phyloP scores from a whole-genome alignment of 2,797 vertebrate genomes.

The Enteromius treurensis region DNA sequence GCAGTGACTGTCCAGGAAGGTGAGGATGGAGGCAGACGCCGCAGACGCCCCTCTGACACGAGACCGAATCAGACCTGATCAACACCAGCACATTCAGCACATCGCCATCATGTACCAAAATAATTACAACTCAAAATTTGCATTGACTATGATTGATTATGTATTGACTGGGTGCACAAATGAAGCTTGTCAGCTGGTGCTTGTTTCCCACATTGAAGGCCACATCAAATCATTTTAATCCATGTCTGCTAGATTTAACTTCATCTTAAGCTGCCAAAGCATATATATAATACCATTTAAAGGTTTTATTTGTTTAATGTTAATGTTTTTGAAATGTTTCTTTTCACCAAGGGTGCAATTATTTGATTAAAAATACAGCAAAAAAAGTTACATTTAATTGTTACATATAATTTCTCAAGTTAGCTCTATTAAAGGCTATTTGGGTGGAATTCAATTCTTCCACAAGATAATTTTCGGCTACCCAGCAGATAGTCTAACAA shows the following conservation, averaged over 20 bases:
- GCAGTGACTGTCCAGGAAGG: conserved; percentile 97
- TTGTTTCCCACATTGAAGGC: not conserved
- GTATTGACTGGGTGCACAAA: not conserved
- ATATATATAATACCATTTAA: not conserved
- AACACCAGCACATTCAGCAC: not conserved
- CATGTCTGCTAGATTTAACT: not conserved
- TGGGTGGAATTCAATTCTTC: too few relatives aligned
- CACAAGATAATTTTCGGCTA: too few relatives aligned
- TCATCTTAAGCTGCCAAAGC: not conserved
- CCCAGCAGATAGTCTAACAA: too few relatives aligned
- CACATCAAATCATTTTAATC: not conserved
- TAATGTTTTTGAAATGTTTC: not conserved
- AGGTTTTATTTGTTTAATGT: not conserved
- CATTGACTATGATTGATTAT: not conserved
- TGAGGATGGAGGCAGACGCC: conserved; percentile 87
- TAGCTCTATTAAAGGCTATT: too few relatives aligned
- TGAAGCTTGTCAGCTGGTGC: not conserved
- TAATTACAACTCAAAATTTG: not conserved
- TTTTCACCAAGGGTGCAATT: not conserved
- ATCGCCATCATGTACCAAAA: not conserved
- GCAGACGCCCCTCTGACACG: conserved; percentile 91
- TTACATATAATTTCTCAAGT: too few relatives aligned
- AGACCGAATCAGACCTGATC: conserved; percentile 92
- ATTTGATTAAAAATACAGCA: not conserved
- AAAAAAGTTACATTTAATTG: too few relatives aligned